A percentile compares a stretch with the other conserved stretches of the same genome.
These are phyloP conservation scores for Proales similis DNA, from an alignment of 1,140 invertebrate genomes.

Conservation along the genomic window DNA sequence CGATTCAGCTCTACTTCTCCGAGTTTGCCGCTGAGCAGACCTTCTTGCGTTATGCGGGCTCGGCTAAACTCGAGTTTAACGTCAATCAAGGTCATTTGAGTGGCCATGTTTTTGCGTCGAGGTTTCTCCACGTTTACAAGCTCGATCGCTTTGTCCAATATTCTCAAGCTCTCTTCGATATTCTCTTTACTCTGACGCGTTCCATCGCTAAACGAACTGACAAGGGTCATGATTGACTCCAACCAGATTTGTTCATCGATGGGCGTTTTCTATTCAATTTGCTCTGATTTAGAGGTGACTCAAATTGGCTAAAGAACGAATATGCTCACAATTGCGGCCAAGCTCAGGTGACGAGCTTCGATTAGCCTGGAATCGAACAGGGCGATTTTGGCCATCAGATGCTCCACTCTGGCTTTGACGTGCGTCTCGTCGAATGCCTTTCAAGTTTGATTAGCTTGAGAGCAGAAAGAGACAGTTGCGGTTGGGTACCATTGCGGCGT, in stretches of 20 bases:
- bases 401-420: neutral
- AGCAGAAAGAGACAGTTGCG: neutral
- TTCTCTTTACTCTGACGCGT: constrained; percentile 26
- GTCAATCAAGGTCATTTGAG: constrained; percentile 2
- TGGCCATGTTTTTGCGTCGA: neutral
- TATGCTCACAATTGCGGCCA: constrained; percentile 12
- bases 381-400: constrained; percentile 30
- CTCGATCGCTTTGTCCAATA: constrained; percentile 26
- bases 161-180: constrained; percentile 14
- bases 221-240: no score
- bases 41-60: constrained; percentile 18
- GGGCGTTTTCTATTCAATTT: constrained; percentile 5
- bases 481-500: neutral
- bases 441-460: neutral
- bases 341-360: constrained; percentile 21
- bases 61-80: neutral
- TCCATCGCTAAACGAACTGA: constrained; percentile 26
- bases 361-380: constrained; percentile 26
- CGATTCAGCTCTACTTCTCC: constrained; percentile 9
- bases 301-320: no score
- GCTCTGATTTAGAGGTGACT: no score
- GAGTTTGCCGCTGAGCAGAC: constrained; percentile 16
- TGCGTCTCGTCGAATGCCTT: constrained; percentile 19
- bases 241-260: constrained; percentile 33
- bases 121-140: constrained; percentile 7